These are phyloP conservation scores for Fissipunctia ypsillon DNA, from an alignment of 2,888 invertebrate genomes.

Conservation along the genomic window DNA sequence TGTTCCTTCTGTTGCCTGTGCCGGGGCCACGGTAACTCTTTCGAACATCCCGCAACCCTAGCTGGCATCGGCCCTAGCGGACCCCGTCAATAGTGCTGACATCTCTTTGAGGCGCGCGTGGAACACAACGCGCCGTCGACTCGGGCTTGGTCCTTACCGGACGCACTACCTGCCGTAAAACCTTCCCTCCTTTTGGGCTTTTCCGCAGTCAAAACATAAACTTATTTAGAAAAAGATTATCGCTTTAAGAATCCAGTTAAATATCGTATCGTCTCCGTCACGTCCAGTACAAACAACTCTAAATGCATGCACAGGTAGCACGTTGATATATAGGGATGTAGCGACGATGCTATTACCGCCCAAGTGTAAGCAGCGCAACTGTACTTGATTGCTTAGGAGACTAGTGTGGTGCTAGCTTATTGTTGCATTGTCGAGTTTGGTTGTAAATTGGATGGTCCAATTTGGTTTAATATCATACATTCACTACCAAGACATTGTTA, in stretches of 20 bases:
- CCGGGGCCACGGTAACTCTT: no score
- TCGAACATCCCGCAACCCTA: no score
- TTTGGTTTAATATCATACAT: neutral
- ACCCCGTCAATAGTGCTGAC: no score
- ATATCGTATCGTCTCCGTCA: constrained; percentile 3
- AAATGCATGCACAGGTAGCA: constrained; percentile 35
- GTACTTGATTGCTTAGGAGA: constrained; percentile 37
- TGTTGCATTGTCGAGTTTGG: neutral
- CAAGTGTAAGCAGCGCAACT: constrained; percentile 43
- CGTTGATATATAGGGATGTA: constrained; percentile 39
- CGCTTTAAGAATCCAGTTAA: neutral
- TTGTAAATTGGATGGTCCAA: neutral
- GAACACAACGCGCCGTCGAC: no score
- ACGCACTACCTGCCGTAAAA: neutral
- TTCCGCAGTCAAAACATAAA: neutral
- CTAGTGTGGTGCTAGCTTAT: constrained; percentile 4
- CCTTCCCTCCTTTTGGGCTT: neutral
- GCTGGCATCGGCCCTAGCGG: no score
- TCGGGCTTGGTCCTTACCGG: no score
- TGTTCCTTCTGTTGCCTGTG: no score
- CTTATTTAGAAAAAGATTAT: neutral
- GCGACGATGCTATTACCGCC: constrained; percentile 36
- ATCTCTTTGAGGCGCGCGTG: no score
- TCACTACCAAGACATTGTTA: no score
- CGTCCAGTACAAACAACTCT: constrained; percentile 11